phyloP scores from a whole-genome alignment of 2,797 vertebrate species.

The Mormyrops boulengeri region DNA sequence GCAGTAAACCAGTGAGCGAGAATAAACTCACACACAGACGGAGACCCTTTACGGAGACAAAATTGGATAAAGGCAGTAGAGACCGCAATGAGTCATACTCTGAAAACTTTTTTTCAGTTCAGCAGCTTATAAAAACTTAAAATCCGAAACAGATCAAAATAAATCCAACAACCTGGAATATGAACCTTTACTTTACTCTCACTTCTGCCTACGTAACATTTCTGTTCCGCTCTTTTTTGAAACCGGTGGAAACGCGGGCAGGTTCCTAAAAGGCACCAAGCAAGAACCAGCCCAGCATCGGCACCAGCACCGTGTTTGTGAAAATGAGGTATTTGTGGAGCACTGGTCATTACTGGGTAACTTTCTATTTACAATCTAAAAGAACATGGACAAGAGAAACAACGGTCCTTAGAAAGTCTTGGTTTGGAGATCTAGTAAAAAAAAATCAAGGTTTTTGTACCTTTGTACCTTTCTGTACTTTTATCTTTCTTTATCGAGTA shows the following conservation, averaged over 20 bases:
- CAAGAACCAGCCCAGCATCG: neutral
- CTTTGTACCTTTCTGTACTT: neutral
- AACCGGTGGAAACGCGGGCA: neutral
- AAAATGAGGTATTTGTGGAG: neutral
- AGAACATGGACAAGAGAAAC: neutral
- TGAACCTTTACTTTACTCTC: neutral
- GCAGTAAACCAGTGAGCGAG: neutral
- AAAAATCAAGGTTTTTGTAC: neutral
- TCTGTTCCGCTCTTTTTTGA: neutral
- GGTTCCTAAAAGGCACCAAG: neutral
- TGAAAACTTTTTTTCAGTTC: neutral
- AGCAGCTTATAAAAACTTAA: neutral
- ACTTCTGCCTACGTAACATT: neutral
- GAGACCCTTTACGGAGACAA: neutral
- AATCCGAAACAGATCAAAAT: neutral
- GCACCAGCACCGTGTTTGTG: neutral
- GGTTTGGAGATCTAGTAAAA: neutral
- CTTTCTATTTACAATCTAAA: neutral
- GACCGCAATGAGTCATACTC: neutral
- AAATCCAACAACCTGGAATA: neutral
- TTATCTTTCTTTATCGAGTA: neutral
- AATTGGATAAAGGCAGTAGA: neutral
- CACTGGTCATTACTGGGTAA: neutral
- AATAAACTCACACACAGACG: neutral
- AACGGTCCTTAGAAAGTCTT: neutral